Percentiles rank a stretch among this genome's conserved stretches.
Conservation (phyloP, 1,140 invertebrate genomes). For the Papilio helenus region DNA sequence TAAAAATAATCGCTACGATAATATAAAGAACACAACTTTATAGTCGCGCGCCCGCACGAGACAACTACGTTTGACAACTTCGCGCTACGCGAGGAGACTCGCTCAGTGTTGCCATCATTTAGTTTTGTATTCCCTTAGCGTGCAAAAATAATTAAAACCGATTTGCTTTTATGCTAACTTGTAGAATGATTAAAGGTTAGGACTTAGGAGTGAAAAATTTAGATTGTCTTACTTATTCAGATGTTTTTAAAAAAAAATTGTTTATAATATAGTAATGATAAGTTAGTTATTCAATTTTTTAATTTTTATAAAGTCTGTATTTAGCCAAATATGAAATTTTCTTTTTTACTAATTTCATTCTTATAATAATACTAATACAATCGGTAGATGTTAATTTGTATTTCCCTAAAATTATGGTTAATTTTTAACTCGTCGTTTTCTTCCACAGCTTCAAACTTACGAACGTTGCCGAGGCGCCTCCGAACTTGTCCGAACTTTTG, state of each 20-base stretch:
- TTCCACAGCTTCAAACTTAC: slow-evolving; percentile 63
- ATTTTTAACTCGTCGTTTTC: slow-evolving; percentile 49
- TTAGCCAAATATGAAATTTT: too few species aligned
- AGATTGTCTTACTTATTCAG: too few species aligned
- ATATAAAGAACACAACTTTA: slow-evolving; percentile 4
- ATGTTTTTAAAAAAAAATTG: too few species aligned
- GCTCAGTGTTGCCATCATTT: slow-evolving; percentile 20
- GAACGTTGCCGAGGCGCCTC: slow-evolving; percentile 52
- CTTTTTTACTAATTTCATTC: too few species aligned
- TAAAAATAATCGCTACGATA: slow-evolving; percentile 8
- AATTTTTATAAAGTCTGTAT: too few species aligned
- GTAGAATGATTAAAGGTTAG: too few species aligned
- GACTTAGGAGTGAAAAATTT: too few species aligned
- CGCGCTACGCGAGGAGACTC: slow-evolving; percentile 6
- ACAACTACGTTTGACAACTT: slow-evolving; percentile 5
- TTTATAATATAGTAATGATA: too few species aligned
- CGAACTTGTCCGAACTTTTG: slow-evolving; percentile 60
- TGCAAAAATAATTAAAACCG: not conserved
- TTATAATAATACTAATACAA: too few species aligned
- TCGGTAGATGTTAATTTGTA: not conserved
- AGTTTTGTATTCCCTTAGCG: not conserved
- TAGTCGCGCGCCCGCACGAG: slow-evolving; percentile 17
- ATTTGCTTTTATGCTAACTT: not conserved
- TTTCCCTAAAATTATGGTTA: slow-evolving; percentile 22
- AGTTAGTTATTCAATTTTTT: too few species aligned